Evolutionary conservation across 1,140 invertebrate species (phyloP).

Genomic region (Pseudomyrmex sp.): DNA sequence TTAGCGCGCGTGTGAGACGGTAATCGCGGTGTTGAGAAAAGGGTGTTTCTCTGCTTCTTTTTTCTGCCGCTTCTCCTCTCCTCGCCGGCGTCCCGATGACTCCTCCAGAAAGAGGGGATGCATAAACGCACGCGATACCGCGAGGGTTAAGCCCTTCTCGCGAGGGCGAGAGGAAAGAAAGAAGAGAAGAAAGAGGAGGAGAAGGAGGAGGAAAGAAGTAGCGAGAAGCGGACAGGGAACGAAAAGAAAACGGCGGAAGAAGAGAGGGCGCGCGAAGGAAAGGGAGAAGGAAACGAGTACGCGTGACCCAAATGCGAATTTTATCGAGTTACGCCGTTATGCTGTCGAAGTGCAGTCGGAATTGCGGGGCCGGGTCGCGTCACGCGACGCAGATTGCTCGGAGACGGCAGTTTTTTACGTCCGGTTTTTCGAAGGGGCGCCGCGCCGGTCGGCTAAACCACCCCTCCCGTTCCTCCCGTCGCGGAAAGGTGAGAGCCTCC

Average conservation of each 20-base stretch:
- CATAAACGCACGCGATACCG: slow-evolving; percentile 63
- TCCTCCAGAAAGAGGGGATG: slow-evolving; percentile 20
- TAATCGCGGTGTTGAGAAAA: slow-evolving; percentile 37
- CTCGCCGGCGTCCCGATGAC: not conserved
- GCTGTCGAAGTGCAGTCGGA: slow-evolving; percentile 76
- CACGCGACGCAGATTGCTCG: slow-evolving; percentile 77
- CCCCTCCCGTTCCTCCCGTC: not conserved
- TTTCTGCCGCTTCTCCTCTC: slow-evolving; percentile 9
- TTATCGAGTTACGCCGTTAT: slow-evolving; percentile 78
- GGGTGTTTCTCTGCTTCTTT: not conserved
- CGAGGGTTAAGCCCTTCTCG: slow-evolving; percentile 40
- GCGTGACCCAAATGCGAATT: slow-evolving; percentile 81
- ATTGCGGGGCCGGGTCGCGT: slow-evolving; percentile 73
- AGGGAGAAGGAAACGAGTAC: slow-evolving; percentile 42
- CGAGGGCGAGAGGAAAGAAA: not conserved
- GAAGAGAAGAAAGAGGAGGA: too few species aligned
- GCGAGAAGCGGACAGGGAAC: slow-evolving; percentile 13
- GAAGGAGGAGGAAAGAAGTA: not conserved
- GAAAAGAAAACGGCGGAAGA: not conserved
- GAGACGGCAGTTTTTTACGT: slow-evolving; percentile 71
- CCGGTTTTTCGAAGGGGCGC: slow-evolving; percentile 39
- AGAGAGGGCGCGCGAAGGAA: not conserved
- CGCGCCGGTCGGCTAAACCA: not conserved
- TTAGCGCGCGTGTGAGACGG: not conserved
- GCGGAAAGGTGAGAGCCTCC: not conserved